phyloP scores from a whole-genome alignment of 2,888 invertebrate genomes.

The Dusona sp. region DNA sequence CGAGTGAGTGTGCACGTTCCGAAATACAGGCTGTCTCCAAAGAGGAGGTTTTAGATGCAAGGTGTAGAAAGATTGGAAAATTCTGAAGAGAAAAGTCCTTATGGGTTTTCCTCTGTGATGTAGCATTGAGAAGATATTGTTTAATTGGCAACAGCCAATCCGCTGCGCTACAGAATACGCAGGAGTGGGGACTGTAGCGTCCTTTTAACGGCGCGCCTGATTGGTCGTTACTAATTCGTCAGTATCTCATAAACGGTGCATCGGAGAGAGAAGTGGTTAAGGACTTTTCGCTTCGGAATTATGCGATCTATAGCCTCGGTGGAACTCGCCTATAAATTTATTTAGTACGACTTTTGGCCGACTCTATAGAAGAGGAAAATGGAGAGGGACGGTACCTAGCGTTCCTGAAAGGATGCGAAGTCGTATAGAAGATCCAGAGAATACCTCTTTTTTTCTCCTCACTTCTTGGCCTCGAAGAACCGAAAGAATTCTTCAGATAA shows the following conservation, averaged over 20 bases:
- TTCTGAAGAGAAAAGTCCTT: not conserved
- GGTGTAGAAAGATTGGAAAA: not conserved
- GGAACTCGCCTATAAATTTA: not conserved
- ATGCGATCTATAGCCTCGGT: not conserved
- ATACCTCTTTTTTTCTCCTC: slow-evolving; percentile 58
- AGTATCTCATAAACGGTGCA: not conserved
- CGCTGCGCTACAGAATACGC: not conserved
- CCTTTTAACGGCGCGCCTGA: not conserved
- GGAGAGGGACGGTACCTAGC: not conserved
- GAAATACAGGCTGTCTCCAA: not conserved
- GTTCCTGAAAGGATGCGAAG: slow-evolving; percentile 18
- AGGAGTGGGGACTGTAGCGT: not conserved
- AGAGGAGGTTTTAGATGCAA: not conserved
- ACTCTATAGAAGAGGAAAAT: not conserved
- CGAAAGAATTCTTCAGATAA: slow-evolving; percentile 74
- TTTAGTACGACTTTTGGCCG: not conserved
- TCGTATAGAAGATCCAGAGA: slow-evolving; percentile 57
- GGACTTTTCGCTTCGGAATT: not conserved
- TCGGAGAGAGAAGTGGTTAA: not conserved
- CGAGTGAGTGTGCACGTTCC: slow-evolving; percentile 2
- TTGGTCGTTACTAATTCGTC: not conserved
- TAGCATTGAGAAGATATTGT: not conserved
- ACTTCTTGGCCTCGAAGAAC: slow-evolving; percentile 51
- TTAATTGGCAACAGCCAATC: not conserved
- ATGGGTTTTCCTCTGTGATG: not conserved